A percentile compares a stretch with the other conserved stretches of the same genome.
These are phyloP conservation scores for Nesidiocoris tenuis DNA, from an alignment of 2,888 invertebrate species.

Conservation along the genomic window DNA sequence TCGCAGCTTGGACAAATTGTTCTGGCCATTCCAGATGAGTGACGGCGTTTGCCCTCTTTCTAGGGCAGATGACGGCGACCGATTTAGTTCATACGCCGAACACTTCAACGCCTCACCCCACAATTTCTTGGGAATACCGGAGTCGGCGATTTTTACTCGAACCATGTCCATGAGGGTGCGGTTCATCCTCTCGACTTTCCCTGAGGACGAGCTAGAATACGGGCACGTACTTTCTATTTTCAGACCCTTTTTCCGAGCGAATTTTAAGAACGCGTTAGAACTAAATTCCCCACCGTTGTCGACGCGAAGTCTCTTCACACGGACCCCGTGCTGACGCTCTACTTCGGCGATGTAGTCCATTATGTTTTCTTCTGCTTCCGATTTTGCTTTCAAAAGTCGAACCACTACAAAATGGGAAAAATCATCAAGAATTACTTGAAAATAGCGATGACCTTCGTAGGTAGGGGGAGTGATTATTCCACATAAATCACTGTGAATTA, in stretches of 20 bases:
- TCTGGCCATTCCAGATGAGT: constrained; percentile 42
- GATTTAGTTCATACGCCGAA: constrained; percentile 49
- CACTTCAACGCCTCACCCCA: constrained; percentile 50
- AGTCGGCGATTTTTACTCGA: constrained; percentile 50
- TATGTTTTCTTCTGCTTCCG: too few relatives aligned
- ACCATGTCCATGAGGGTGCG: constrained; percentile 51
- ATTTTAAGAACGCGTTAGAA: neutral
- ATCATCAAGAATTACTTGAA: too few relatives aligned
- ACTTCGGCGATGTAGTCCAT: constrained; percentile 50
- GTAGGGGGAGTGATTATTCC: too few relatives aligned
- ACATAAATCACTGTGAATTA: too few relatives aligned
- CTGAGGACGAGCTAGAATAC: neutral
- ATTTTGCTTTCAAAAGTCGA: too few relatives aligned
- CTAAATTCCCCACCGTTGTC: constrained; percentile 12
- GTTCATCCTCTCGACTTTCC: constrained; percentile 48
- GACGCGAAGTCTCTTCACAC: constrained; percentile 50
- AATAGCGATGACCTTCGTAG: too few relatives aligned
- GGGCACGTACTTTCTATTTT: neutral
- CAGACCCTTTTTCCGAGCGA: neutral
- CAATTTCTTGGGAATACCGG: constrained; percentile 48
- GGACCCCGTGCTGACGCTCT: constrained; percentile 50
- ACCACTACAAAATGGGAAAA: constrained; percentile 51
- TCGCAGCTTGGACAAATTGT: constrained; percentile 44
- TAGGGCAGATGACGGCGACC: constrained; percentile 46
- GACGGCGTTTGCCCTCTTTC: constrained; percentile 42